Evolutionary conservation across 1,140 invertebrate species (phyloP).

Genomic region (Drosophila grimshawi): DNA sequence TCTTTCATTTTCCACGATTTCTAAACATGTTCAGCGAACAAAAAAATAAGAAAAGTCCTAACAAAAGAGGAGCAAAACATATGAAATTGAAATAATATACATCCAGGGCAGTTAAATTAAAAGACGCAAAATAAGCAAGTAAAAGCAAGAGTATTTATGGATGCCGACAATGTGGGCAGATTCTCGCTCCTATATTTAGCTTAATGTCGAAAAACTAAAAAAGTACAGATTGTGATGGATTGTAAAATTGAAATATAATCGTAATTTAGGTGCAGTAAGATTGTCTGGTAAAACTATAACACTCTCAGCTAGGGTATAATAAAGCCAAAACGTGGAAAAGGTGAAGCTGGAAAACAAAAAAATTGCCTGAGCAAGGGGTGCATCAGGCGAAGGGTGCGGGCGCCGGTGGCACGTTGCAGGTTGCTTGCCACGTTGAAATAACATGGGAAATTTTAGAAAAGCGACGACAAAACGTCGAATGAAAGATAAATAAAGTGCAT

Average conservation of each 20-base stretch:
- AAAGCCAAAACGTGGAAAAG: constrained; percentile 62
- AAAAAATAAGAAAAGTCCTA: constrained; percentile 27
- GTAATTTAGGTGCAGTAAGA: background rate
- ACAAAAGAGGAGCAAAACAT: constrained; percentile 11
- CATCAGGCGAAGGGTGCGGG: background rate
- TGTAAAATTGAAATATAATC: too few relatives aligned
- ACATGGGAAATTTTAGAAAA: constrained; percentile 78
- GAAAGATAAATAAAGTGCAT: constrained; percentile 81
- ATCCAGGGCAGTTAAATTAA: constrained; percentile 33
- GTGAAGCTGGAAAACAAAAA: constrained; percentile 29
- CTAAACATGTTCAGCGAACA: constrained; percentile 61
- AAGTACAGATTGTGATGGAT: too few relatives aligned
- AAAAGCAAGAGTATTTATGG: constrained; percentile 4
- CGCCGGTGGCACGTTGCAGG: constrained; percentile 15
- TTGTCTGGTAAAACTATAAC: background rate
- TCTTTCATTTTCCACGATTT: constrained; percentile 81
- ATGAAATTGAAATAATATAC: constrained; percentile 39
- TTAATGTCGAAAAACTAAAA: too few relatives aligned
- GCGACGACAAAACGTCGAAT: constrained; percentile 81
- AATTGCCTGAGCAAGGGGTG: background rate
- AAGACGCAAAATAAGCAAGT: constrained; percentile 1
- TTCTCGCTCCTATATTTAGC: too few relatives aligned
- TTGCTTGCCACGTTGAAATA: constrained; percentile 73
- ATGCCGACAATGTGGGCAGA: background rate
- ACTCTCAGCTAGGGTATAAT: constrained; percentile 28